phyloP scores from a whole-genome alignment of 2,113 vertebrate species.

The Phalacrocorax pelagicus region DNA sequence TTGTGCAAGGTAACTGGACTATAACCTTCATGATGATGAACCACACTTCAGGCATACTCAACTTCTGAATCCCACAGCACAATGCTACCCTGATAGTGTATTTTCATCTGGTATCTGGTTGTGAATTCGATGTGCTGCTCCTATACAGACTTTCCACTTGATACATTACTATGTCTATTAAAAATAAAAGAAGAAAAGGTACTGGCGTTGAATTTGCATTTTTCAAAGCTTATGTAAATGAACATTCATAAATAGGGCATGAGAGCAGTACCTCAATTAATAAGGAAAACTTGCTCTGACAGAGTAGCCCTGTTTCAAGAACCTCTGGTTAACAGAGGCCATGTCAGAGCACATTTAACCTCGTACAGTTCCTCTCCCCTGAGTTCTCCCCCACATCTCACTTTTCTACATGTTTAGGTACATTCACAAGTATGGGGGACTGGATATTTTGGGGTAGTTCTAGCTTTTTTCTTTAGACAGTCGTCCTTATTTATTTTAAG shows the following conservation, averaged over 20 bases:
- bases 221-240: background rate
- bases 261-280: background rate
- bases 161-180: background rate
- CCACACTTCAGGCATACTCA: too few species aligned
- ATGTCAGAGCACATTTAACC: background rate
- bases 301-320: background rate
- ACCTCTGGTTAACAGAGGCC: background rate
- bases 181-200: background rate
- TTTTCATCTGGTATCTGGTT: background rate
- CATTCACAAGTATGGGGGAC: background rate
- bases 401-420: background rate
- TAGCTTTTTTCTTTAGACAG: background rate
- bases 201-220: background rate
- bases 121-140: background rate
- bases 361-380: accelerated
- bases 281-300: background rate
- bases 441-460: background rate
- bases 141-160: background rate
- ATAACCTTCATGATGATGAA: background rate
- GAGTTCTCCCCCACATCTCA: background rate
- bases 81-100: background rate
- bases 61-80: background rate
- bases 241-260: background rate
- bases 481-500: background rate
- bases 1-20: background rate